Evolutionary conservation across 2,113 vertebrate species (phyloP), one percentile per base, ranked within the genome.

Genomic region (Jacana jacana): DNA sequence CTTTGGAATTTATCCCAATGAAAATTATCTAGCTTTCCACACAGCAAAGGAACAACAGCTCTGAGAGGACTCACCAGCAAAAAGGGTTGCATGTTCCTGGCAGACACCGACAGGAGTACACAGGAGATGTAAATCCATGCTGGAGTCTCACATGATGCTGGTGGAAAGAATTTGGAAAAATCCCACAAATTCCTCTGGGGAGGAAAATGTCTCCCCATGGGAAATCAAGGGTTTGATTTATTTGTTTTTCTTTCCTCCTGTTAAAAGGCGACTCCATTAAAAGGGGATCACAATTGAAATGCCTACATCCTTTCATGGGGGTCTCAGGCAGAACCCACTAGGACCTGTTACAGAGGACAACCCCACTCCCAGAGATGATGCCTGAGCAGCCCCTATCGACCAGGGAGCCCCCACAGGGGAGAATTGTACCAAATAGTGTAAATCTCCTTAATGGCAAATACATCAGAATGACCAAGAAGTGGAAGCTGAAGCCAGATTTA

Each of bases 111-210:
- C 10, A 61, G 39, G 8, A 44, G 20, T 4, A 35, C 48, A 48
- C 13, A 68, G 44, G 25, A 25, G 40, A 4, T 49, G 13, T 2
- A 39, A 81, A 84, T 39, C 72, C 20, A 3, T 25, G 39, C 19
- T 4, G 4, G 16, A 25, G 42, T 71, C 19, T 54, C 66, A 16
- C 16, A 23, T 44, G 37, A 7, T 8, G 16, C 35, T 63, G 48
- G 13, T 15, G 11, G 55, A 71, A 86, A 75, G 6, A 70, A 55
- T 22, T 8, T 27, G 23, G 31, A 23, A 58, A 60, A 35, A 0
- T 0, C 1, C 30, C 5, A 60, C 10, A 12, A 13, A 48, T 33
- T 52, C 27, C 16, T 31, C 2, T 2, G 7, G 44, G 14, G 3
- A 54, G 42, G 28, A 37, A 68, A 46, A 68, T 22, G 0, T n/a